Base-by-base conservation (phyloP, 2,888 invertebrate genomes). In the Prosopocoilus inquinatus region DNA sequence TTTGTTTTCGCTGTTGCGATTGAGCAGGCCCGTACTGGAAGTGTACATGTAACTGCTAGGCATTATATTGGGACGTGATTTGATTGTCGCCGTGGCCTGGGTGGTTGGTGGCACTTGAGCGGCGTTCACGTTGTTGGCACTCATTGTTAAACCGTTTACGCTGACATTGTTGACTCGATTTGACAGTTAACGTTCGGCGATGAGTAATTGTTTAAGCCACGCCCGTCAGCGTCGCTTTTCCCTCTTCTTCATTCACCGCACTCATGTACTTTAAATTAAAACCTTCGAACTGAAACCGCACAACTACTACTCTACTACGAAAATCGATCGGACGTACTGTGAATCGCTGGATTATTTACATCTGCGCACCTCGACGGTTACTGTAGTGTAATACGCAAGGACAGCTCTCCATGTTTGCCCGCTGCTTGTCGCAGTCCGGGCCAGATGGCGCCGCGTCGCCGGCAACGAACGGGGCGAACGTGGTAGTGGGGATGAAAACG, bases 21-120 rank as follows among this genome's bases (percentile, higher is more conserved):
- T 84, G 53, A 85, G 78, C 65, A 85, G 74, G 36, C 83, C 83
- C 57, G 84, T 83, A 66, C 81, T 84, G 58, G 84, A 84, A 28
- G 84, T 84, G 71, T 84, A 84, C 67, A 83, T 81, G 73, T 84
- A 84, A 74, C 83, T 83, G 73, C 83, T 83, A 46, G 84, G 84
- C 75, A 76, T 77, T 47, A 78, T 78, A 63, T 77, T 77, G 56
- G 78, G 78, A 64, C 78, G 70, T 41, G 76, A 74, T 68, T 78
- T 78, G 57, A 78, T 77, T 55, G 78, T 78, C 46, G 78, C 78
- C 54, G 78, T 78, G 36, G 75, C 73, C 65, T 72, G 76, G 50
- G 75, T 73, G 53, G 76, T 72, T 59, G 65, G 63, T 59, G 65
- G 63, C 50, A 61, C 62, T 46, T 64, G 62, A 52, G 63, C 63